These are phyloP conservation scores for Endomychus coccineus DNA, from an alignment of 2,888 invertebrate species.

Conservation along the genomic window DNA sequence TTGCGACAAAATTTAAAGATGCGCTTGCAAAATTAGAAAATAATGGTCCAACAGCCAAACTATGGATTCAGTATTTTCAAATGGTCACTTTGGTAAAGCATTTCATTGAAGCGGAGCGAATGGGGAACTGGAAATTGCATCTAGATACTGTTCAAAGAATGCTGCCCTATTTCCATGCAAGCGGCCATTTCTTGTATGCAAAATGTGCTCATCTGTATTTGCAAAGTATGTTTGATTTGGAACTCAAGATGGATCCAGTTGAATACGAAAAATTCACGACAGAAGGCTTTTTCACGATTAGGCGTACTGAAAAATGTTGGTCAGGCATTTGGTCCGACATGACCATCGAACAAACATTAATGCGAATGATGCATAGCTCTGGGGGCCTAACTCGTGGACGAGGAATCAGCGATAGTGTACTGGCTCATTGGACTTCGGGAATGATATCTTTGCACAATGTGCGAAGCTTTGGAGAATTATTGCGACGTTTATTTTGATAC, in stretches of 20 bases:
- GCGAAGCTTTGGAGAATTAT: constrained; percentile 22
- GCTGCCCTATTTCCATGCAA: constrained; percentile 16
- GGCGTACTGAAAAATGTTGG: constrained; percentile 21
- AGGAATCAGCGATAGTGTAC: constrained; percentile 18
- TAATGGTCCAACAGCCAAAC: constrained; percentile 23
- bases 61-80: constrained; percentile 29
- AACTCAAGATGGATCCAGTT: constrained; percentile 19
- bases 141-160: constrained; percentile 15
- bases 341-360: constrained; percentile 21
- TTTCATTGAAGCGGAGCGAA: constrained; percentile 30
- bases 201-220: constrained; percentile 33
- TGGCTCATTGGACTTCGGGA: constrained; percentile 18
- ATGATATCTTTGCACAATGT: constrained; percentile 20
- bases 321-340: constrained; percentile 26
- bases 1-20: constrained; percentile 13
- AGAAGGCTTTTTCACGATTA: constrained; percentile 17
- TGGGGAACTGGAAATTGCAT: constrained; percentile 29
- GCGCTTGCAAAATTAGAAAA: constrained; percentile 16
- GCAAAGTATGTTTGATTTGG: constrained; percentile 34
- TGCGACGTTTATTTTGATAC: no score
- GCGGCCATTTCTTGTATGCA: constrained; percentile 34
- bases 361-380: constrained; percentile 28
- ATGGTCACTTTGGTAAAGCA: constrained; percentile 26
- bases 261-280: constrained; percentile 23
- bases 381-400: constrained; percentile 22